phyloP scores from a whole-genome alignment of 2,888 invertebrate species.

The Hydraecia micacea region DNA sequence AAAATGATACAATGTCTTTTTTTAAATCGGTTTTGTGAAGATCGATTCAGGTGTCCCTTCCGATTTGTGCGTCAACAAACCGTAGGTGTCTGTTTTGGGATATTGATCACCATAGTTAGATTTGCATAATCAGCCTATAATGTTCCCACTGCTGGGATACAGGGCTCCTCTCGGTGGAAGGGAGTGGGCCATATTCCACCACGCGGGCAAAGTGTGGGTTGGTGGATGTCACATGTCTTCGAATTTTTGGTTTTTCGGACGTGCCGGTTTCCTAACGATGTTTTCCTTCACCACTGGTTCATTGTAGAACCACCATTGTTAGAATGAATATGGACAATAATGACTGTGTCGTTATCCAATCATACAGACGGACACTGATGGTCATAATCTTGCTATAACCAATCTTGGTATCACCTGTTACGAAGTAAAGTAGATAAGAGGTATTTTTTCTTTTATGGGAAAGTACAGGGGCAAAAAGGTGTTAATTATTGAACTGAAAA shows the following conservation, averaged over 20 bases:
- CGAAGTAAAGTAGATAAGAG: neutral
- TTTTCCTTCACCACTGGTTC: no score
- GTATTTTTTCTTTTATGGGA: neutral
- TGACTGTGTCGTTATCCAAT: neutral
- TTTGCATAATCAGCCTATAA: neutral
- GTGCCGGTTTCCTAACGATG: no score
- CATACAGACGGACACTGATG: neutral
- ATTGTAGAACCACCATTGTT: neutral
- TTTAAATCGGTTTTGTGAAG: slow-evolving; percentile 19
- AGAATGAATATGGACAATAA: neutral
- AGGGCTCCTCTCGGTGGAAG: no score
- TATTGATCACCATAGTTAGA: neutral
- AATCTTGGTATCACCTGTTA: neutral
- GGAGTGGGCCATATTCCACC: no score
- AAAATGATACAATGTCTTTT: slow-evolving; percentile 35
- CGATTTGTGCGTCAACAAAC: slow-evolving; percentile 9
- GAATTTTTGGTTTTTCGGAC: no score
- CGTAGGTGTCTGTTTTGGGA: slow-evolving; percentile 18
- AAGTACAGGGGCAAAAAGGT: neutral
- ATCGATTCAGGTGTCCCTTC: slow-evolving; percentile 22
- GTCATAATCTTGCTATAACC: neutral
- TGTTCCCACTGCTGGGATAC: neutral
- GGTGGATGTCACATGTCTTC: no score
- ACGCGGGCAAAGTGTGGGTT: no score
- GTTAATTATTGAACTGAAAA: no score